Conservation (phyloP, 2,888 invertebrate genomes). For the Meteorus colon region DNA sequence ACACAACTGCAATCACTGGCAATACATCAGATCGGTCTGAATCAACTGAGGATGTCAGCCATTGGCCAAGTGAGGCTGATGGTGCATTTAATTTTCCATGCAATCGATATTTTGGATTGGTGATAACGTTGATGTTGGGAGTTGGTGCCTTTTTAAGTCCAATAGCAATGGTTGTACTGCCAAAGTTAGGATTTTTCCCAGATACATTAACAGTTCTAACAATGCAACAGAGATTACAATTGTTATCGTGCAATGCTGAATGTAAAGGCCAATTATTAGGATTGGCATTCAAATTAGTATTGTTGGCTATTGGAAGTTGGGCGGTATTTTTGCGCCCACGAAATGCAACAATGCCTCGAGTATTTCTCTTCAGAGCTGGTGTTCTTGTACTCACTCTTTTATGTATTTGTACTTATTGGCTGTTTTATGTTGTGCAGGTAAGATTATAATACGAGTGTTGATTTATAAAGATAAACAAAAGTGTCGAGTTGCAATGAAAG, state of each 20-base stretch:
- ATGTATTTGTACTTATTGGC: conserved; percentile 97
- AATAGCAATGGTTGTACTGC: conserved; percentile 94
- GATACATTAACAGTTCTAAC: conserved; percentile 80
- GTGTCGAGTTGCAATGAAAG: conserved; percentile 4
- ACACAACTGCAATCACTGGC: conserved; percentile 96
- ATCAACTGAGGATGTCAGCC: conserved; percentile 92
- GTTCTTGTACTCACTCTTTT: conserved; percentile 92
- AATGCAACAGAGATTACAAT: conserved; percentile 80
- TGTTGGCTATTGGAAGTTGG: conserved; percentile 93
- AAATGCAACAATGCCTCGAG: conserved; percentile 91
- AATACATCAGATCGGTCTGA: conserved; percentile 97
- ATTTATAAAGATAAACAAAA: not conserved
- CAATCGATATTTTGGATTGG: conserved; percentile 88
- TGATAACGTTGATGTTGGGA: conserved; percentile 85
- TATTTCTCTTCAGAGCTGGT: conserved; percentile 92
- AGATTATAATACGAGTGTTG: not conserved
- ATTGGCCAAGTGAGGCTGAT: conserved; percentile 85
- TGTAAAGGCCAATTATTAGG: conserved; percentile 95
- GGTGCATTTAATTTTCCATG: conserved; percentile 83
- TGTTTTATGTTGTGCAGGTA: conserved; percentile 94
- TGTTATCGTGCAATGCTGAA: conserved; percentile 91
- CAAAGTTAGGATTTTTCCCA: conserved; percentile 90
- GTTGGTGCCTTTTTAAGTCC: conserved; percentile 93
- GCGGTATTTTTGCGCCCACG: conserved; percentile 91
- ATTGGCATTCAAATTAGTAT: conserved; percentile 91